Percentiles rank a stretch among this genome's conserved stretches.
Evolutionary conservation across 2,113 vertebrate genomes (phyloP).

Genomic region (Clarias batrachus): DNA sequence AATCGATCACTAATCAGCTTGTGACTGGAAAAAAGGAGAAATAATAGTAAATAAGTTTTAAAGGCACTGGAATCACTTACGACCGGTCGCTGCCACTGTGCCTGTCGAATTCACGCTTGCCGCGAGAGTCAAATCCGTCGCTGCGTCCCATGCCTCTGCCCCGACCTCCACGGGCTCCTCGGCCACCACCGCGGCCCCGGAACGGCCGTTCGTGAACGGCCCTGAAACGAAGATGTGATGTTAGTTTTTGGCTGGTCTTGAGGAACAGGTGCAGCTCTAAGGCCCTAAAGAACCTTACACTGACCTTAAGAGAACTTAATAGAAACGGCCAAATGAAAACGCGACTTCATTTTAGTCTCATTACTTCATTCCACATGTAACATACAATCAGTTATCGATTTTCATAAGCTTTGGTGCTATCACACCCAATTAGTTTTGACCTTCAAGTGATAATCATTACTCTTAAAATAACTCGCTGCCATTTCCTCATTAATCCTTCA

Average conservation of each 20-base stretch:
- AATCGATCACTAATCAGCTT: not conserved
- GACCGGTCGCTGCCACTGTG: conserved; percentile 97
- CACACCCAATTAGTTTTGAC: too few species aligned
- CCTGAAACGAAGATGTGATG: conserved; percentile 62
- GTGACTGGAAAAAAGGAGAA: not conserved
- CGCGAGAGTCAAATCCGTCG: conserved; percentile 94
- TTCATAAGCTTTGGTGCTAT: too few species aligned
- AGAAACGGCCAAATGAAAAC: too few species aligned
- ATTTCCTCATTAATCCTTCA: not conserved
- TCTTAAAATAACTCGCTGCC: too few species aligned
- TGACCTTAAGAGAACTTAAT: too few species aligned
- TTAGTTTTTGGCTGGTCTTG: not conserved
- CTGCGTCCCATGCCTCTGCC: conserved; percentile 90
- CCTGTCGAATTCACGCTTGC: conserved; percentile 97
- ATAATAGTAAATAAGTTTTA: not conserved
- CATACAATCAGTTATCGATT: too few species aligned
- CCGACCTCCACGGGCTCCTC: conserved; percentile 84
- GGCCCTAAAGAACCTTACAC: too few species aligned
- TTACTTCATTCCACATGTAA: too few species aligned
- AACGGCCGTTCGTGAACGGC: conserved; percentile 84
- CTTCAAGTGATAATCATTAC: too few species aligned
- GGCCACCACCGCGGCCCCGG: conserved; percentile 84
- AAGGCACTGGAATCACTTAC: conserved; percentile 78
- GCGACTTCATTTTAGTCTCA: not conserved
- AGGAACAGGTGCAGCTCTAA: not conserved